Percentiles rank a stretch among this genome's conserved stretches.
phyloP scores from a whole-genome alignment of 2,797 vertebrate species.

The Sorex maritimensis region DNA sequence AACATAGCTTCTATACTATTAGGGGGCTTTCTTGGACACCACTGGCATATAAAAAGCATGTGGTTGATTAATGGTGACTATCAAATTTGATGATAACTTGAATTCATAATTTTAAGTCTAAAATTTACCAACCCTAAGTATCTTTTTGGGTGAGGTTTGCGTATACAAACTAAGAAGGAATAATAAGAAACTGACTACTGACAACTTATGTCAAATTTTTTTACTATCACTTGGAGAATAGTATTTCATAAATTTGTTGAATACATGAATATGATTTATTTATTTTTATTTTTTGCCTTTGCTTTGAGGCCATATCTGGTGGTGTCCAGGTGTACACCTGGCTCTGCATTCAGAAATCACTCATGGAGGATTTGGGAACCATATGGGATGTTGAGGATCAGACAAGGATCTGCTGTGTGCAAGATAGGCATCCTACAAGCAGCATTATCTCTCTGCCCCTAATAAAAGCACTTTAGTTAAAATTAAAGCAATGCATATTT shows the following conservation, averaged over 20 bases:
- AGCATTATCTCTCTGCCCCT: too few relatives aligned
- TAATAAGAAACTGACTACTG: constrained; percentile 14
- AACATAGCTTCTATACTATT: constrained; percentile 86
- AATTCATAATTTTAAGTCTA: constrained; percentile 68
- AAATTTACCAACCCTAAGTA: constrained; percentile 44
- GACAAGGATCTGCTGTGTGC: too few relatives aligned
- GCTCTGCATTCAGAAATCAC: too few relatives aligned
- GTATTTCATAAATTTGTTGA: background rate
- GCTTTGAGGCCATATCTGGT: too few relatives aligned
- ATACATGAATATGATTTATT: background rate
- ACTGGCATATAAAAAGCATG: constrained; percentile 83
- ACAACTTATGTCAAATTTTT: background rate
- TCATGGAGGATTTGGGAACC: too few relatives aligned
- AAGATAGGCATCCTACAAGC: too few relatives aligned
- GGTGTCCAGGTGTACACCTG: too few relatives aligned
- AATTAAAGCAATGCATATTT: constrained; percentile 15
- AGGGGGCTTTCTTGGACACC: constrained; percentile 86
- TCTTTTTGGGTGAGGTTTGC: constrained; percentile 54
- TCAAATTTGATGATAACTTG: constrained; percentile 81
- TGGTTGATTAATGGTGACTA: constrained; percentile 81
- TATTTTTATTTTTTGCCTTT: too few relatives aligned
- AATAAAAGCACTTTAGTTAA: background rate
- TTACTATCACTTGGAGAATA: background rate
- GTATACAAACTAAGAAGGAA: constrained; percentile 48
- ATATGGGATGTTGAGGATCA: too few relatives aligned